Evolutionary conservation across 2,113 vertebrate genomes (phyloP), one percentile per base, ranked within the genome.

Genomic region (Tragelaphus strepsiceros): DNA sequence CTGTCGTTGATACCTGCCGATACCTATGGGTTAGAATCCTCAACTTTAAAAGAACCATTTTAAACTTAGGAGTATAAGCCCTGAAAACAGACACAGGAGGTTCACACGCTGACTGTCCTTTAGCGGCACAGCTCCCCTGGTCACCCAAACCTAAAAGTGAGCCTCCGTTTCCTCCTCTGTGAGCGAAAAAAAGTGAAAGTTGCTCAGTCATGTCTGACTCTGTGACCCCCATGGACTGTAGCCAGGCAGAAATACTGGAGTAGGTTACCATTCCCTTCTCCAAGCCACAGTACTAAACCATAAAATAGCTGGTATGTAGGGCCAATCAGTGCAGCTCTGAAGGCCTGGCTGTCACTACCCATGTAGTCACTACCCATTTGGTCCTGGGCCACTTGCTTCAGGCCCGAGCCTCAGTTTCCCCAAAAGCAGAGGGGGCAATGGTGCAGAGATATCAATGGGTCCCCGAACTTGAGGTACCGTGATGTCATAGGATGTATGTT

Each of bases 1-100:
- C 10, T 0, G 0, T 7, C 6, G 2, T 26, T 2, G 7, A 78
- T 78, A 46, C 24, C 39, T 46, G 46, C 53, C 26, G 56, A 24
- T 56, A 56, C 35, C 56, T 24, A 19, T 28, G 5, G 22, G 35
- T 54, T 9, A 2, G 61, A 49, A 71, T 83, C 51, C 59, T 83
- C n/a, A 59, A 22, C 28, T 39, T 77, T 17, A 22, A 93, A 93
- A 64, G 53, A 81, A 56, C 12, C 4, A 0, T 88, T 92, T 88
- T 88, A 24, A 81, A 67, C 35, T 86, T 87, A 51, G 39, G 22
- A 78, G 11, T 74, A 85, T 49, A 58, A 17, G 43, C 49, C n/a
- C n/a, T 53, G 19, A 71, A 71, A 61, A 54, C 58, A 67, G 28
- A 89, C 78, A 13, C 39, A 24, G 26, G 39, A 85, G 13, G 9